Base-by-base conservation (phyloP, 1,140 invertebrate species). In the Temnothorax nylanderi region DNA sequence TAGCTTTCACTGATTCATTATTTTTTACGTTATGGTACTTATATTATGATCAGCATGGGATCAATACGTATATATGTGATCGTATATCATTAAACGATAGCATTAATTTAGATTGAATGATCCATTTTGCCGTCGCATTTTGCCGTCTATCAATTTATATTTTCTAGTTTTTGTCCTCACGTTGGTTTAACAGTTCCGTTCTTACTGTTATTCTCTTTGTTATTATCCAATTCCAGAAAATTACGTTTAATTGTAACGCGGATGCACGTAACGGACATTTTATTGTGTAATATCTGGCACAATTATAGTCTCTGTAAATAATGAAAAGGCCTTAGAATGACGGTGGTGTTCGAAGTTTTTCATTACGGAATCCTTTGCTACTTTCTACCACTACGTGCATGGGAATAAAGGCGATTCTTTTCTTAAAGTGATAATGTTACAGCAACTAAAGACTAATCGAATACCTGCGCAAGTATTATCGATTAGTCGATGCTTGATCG, bases 1-100 rank as follows among this genome's bases (percentile, higher is more conserved):
- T 60, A 74, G 69, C 80, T 84, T 84, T 84, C 80, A 75, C 69
- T 62, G 8, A 34, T 84, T 11, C 54, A 58, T 75, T 49, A 84
- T 84, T 84, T 26, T 44, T 58, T 81, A 81, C 16, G 21, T 69
- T 81, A 60, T 21, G 21, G 7, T 56, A 26, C 21, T 32, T 81
- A 18, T 58, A 11, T 8, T n/a, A 18, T 26, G 16, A 34, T 47
- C 41, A 58, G 26, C 11, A 21, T 47, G 13, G 44, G 16, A 71
- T 72, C 18, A 47, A 47, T 18, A 41, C 4, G n/a, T 2, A 47
- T 18, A 41, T 2, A 16, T 2, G 13, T 37, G 4, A 74, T 60
- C 32, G 21, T 11, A 41, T 4, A 37, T 41, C 0, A 18, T 74
- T 21, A 18, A 56, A 37, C n/a, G 56, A 56, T 72, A 56, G 21